These are phyloP conservation scores for Castor canadensis DNA, from an alignment of 2,113 vertebrate species.

Conservation along the genomic window DNA sequence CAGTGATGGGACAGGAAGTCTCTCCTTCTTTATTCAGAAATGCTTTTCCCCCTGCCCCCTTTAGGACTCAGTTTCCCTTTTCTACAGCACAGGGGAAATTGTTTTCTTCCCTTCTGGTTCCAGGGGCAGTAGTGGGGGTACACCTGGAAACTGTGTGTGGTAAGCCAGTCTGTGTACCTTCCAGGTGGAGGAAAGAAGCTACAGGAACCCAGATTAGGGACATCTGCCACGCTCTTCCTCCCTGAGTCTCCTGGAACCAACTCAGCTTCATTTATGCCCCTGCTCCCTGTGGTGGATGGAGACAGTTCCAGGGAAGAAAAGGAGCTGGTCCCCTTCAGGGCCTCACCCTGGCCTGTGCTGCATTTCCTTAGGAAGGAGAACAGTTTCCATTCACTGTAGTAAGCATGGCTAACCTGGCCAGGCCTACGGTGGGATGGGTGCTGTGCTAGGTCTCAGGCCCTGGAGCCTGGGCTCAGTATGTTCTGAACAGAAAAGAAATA, in stretches of 20 bases:
- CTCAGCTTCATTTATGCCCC: background rate
- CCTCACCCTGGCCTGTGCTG: background rate
- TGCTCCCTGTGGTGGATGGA: background rate
- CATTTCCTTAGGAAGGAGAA: background rate
- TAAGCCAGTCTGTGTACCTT: background rate
- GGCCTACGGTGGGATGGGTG: background rate
- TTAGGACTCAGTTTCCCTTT: slow-evolving; percentile 38
- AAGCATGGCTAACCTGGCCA: background rate
- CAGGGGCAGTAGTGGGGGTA: background rate
- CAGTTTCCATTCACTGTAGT: background rate
- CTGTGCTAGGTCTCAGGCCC: background rate
- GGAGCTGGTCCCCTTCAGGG: background rate
- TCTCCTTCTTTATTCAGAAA: slow-evolving; percentile 14
- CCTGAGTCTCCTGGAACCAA: background rate
- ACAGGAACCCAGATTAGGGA: background rate
- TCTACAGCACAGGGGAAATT: background rate
- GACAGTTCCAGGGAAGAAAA: background rate
- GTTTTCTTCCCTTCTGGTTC: background rate
- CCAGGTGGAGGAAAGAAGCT: background rate
- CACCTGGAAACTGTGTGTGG: background rate
- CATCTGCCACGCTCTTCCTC: background rate
- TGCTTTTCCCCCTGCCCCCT: background rate
- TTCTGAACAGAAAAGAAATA: slow-evolving; percentile 76
- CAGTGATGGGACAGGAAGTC: background rate
- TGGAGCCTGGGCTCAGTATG: slow-evolving; percentile 52